These are phyloP conservation scores for Ahaetulla prasina DNA, from an alignment of 2,113 vertebrate species.

Conservation along the genomic window DNA sequence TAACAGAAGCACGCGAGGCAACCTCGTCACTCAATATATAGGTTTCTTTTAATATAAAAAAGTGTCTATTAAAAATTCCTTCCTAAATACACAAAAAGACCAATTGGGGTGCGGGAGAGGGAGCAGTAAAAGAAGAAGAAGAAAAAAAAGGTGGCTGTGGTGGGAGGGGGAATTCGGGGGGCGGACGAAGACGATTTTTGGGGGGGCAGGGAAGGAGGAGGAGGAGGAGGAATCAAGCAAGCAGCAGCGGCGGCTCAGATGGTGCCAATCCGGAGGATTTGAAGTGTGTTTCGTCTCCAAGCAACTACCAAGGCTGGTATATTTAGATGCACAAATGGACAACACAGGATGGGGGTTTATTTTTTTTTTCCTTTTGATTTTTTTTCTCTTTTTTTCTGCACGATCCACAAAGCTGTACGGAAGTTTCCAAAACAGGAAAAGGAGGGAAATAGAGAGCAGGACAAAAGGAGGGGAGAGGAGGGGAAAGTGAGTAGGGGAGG, in stretches of 20 bases:
- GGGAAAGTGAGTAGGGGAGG: not conserved
- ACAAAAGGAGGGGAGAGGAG: not conserved
- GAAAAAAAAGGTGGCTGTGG: not conserved
- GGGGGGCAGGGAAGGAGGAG: no score
- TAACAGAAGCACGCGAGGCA: conserved; percentile 18
- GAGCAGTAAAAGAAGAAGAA: conserved; percentile 1
- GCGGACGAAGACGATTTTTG: conserved; percentile 7
- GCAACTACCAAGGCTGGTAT: not conserved
- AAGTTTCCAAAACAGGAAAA: conserved; percentile 14
- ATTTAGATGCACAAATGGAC: conserved; percentile 11
- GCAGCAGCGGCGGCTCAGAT: conserved; percentile 3
- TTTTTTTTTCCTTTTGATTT: not conserved
- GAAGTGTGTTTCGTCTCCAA: conserved; percentile 13
- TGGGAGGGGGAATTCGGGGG: not conserved
- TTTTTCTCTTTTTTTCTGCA: conserved; percentile 13
- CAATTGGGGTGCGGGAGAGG: not conserved
- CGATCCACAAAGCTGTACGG: conserved; percentile 36
- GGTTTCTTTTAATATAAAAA: conserved; percentile 40
- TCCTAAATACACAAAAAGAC: conserved; percentile 53
- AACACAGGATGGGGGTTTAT: not conserved
- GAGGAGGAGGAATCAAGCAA: conserved; percentile 5
- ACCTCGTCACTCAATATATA: conserved; percentile 27
- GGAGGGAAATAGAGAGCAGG: not conserved
- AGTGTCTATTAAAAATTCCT: conserved; percentile 51
- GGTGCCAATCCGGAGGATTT: conserved; percentile 10